Percentiles rank a stretch among this genome's conserved stretches.
Evolutionary conservation across 2,113 vertebrate species (phyloP).

Genomic region (Microcebus tavaratra): DNA sequence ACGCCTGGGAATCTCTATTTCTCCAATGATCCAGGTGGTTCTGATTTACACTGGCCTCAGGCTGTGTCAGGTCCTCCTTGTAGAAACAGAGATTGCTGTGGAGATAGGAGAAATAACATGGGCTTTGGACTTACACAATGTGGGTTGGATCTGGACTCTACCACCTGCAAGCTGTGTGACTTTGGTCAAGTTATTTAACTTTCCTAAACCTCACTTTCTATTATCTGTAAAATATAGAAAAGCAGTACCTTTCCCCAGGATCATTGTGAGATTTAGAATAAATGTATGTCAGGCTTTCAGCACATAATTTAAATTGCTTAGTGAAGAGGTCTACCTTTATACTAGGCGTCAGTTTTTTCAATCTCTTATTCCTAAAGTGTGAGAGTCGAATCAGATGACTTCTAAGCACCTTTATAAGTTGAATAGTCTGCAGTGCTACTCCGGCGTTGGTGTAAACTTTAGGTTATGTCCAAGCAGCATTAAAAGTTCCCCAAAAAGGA

Average conservation of each 20-base stretch:
- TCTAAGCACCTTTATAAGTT: neutral
- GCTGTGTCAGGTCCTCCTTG: neutral
- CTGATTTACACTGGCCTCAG: neutral
- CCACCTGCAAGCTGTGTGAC: neutral
- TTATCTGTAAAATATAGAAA: neutral
- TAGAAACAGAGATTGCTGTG: neutral
- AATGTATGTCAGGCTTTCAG: neutral
- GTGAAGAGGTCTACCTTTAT: neutral
- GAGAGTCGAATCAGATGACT: neutral
- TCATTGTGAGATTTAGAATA: neutral
- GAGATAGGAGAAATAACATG: neutral
- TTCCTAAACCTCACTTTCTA: neutral
- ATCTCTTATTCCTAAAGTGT: neutral
- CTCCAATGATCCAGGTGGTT: neutral
- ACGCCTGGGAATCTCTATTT: neutral
- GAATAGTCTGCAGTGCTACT: neutral
- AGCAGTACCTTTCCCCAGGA: rapidly evolving
- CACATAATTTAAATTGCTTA: neutral
- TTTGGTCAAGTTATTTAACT: neutral
- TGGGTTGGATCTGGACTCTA: neutral
- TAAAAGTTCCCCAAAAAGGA: neutral
- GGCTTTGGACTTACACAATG: neutral
- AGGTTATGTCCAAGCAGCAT: neutral
- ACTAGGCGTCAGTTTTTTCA: neutral
- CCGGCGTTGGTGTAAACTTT: neutral